Percentiles rank a stretch among this genome's conserved stretches.
Evolutionary conservation across 2,797 vertebrate genomes (phyloP).

Genomic region (Ibycter americanus): DNA sequence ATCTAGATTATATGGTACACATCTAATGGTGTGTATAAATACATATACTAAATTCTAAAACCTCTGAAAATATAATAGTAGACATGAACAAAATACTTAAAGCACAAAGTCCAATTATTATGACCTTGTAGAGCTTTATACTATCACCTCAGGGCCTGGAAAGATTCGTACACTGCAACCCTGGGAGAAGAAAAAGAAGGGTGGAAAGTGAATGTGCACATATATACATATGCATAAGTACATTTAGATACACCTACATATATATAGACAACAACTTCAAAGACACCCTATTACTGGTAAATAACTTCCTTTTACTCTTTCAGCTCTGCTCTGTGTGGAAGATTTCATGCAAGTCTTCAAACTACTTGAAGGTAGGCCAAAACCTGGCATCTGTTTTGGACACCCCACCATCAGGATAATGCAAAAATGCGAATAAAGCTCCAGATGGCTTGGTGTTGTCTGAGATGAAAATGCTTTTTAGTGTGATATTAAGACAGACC

Average conservation of each 20-base stretch:
- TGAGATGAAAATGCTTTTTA: not conserved
- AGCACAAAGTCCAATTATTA: not conserved
- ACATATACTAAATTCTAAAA: not conserved
- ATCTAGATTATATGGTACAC: not conserved
- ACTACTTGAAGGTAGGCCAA: not conserved
- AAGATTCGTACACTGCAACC: not conserved
- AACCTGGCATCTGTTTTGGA: not conserved
- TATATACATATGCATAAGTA: not conserved
- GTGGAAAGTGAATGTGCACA: not conserved
- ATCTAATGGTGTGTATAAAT: not conserved
- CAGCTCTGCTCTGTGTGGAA: not conserved
- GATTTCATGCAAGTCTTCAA: not conserved
- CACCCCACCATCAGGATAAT: not conserved
- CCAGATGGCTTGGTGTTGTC: not conserved
- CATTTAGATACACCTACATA: not conserved
- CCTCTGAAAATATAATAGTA: not conserved
- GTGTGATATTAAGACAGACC: not conserved
- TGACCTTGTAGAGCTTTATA: not conserved
- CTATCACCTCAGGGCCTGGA: not conserved
- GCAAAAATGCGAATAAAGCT: not conserved
- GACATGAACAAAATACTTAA: not conserved
- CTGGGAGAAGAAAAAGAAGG: not conserved
- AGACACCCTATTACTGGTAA: not conserved
- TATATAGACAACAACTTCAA: not conserved
- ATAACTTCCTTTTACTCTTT: not conserved